Conservation (phyloP, 2,113 vertebrate species). For the Camelus dromedarius region DNA sequence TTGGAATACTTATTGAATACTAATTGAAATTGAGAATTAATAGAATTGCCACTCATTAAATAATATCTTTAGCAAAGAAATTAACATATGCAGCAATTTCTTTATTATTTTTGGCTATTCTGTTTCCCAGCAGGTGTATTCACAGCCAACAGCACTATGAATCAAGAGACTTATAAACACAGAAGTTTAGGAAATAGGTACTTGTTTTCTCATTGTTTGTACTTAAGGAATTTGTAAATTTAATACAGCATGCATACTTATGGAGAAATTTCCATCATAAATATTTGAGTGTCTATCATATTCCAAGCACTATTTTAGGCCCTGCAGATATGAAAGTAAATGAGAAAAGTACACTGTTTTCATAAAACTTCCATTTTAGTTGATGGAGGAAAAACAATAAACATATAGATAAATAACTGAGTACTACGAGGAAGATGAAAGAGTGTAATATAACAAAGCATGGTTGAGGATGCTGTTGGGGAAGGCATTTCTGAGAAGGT, state of each 20-base stretch:
- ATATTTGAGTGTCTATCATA: not conserved
- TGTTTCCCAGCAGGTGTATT: not conserved
- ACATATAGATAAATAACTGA: not conserved
- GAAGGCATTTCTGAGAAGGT: not conserved
- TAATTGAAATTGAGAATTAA: conserved; percentile 39
- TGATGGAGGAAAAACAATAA: not conserved
- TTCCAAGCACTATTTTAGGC: not conserved
- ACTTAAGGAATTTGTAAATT: not conserved
- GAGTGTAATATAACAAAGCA: not conserved
- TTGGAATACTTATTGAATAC: not conserved
- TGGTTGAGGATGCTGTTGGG: not conserved
- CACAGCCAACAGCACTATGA: not conserved
- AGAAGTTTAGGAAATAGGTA: not conserved
- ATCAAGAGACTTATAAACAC: not conserved
- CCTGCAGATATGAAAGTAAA: not conserved
- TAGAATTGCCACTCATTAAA: not conserved
- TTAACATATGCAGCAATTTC: not conserved
- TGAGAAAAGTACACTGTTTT: not conserved
- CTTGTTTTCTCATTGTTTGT: not conserved
- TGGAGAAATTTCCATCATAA: not conserved
- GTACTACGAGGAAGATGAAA: not conserved
- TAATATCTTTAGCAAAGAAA: not conserved
- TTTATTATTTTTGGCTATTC: conserved; percentile 17
- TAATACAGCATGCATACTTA: not conserved
- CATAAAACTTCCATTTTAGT: not conserved